A percentile compares a stretch with the other conserved stretches of the same genome.
These are phyloP conservation scores for Cyphomyrmex costatus DNA, from an alignment of 1,140 invertebrate genomes.

Conservation along the genomic window DNA sequence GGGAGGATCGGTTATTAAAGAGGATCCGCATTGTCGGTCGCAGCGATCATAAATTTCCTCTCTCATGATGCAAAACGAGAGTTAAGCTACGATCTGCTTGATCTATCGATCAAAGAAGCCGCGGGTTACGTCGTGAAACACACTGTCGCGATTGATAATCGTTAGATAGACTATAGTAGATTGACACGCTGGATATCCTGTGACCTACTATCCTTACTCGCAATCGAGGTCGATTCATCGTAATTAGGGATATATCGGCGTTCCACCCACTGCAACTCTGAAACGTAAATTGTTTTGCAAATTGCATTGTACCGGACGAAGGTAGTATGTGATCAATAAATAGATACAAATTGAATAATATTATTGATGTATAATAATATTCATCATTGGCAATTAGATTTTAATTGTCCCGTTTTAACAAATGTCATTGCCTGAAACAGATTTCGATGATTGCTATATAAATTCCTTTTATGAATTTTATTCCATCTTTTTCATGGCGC, in stretches of 20 bases:
- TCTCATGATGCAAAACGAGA: conserved; percentile 59
- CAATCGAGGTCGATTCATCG: conserved; percentile 27
- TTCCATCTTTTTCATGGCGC: neutral
- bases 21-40: conserved; percentile 74
- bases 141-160: conserved; percentile 48
- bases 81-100: conserved; percentile 65
- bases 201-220: conserved; percentile 37
- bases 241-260: conserved; percentile 52
- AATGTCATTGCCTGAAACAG: neutral
- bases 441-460: neutral
- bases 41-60: conserved; percentile 67
- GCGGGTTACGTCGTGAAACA: conserved; percentile 55
- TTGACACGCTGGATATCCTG: neutral
- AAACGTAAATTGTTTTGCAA: conserved; percentile 60
- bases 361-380: conserved; percentile 48
- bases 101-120: conserved; percentile 71
- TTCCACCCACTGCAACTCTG: neutral
- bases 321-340: conserved; percentile 2
- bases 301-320: conserved; percentile 7
- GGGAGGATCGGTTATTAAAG: conserved; percentile 70
- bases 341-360: conserved; percentile 36
- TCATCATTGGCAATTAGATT: conserved; percentile 48
- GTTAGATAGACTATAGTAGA: conserved; percentile 8
- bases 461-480: neutral
- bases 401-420: conserved; percentile 28